Evolutionary conservation across 2,797 vertebrate species (phyloP).

Genomic region (Propithecus deckenii): DNA sequence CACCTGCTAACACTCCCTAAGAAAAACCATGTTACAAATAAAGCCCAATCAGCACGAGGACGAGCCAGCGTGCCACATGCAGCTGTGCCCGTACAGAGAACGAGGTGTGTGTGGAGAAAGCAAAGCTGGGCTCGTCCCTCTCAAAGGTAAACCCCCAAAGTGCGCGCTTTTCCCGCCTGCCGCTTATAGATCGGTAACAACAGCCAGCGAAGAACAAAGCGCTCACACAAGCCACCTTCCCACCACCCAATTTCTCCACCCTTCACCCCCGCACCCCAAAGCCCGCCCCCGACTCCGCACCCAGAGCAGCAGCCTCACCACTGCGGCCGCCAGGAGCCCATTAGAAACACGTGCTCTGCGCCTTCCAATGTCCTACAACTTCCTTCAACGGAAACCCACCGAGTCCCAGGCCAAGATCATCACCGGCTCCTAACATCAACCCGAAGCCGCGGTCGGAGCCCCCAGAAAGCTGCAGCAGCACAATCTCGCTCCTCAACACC

Average conservation of each 20-base stretch:
- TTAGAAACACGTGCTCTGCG: constrained; percentile 88
- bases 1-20: constrained; percentile 82
- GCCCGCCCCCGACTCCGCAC: constrained; percentile 82
- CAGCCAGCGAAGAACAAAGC: constrained; percentile 86
- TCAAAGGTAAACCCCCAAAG: constrained; percentile 72
- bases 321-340: constrained; percentile 83
- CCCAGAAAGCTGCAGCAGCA: constrained; percentile 61
- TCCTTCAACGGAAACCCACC: constrained; percentile 81
- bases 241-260: constrained; percentile 75
- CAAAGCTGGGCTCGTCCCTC: constrained; percentile 55
- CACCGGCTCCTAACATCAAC: constrained; percentile 49
- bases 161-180: constrained; percentile 77
- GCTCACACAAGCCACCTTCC: constrained; percentile 78
- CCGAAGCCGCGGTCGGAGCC: constrained; percentile 28
- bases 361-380: constrained; percentile 84
- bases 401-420: constrained; percentile 49
- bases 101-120: constrained; percentile 1
- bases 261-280: constrained; percentile 73
- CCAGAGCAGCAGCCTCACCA: constrained; percentile 77
- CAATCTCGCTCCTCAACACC: constrained; percentile 61
- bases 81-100: constrained; percentile 45
- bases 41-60: constrained; percentile 73
- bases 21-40: constrained; percentile 78
- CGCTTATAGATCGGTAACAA: constrained; percentile 75
- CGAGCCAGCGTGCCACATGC: constrained; percentile 78